Percentiles rank a stretch among this genome's conserved stretches.
Conservation (phyloP, 92 coral and sea anemone genomes). For the Meandrina meandrites region DNA sequence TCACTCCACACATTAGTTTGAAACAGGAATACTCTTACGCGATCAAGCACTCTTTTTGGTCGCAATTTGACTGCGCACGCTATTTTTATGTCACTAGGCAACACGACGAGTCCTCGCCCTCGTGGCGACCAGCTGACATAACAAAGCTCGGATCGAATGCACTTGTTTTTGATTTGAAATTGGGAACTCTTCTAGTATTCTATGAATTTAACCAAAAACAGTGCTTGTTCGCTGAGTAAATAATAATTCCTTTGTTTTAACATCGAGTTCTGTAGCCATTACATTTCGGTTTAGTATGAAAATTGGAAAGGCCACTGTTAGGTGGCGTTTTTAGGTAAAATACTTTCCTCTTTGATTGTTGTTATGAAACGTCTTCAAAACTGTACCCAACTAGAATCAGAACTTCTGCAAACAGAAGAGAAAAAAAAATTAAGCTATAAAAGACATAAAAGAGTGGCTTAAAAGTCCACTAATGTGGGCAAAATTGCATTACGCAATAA, state of each 20-base stretch:
- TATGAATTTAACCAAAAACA: not conserved
- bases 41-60: not conserved
- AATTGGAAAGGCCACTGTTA: not conserved
- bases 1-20: not conserved
- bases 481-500: too few species aligned
- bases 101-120: not conserved
- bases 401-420: constrained; percentile 43
- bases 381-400: constrained; percentile 77
- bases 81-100: not conserved
- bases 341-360: constrained; percentile 9
- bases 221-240: not conserved
- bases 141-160: too few species aligned
- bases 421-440: constrained; percentile 3
- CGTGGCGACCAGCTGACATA: not conserved
- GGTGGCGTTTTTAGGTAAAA: not conserved
- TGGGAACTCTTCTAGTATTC: not conserved
- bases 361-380: constrained; percentile 41
- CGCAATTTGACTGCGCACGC: not conserved
- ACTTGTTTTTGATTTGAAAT: not conserved
- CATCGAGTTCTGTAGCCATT: not conserved
- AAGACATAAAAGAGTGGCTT: too few species aligned
- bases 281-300: not conserved
- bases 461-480: too few species aligned
- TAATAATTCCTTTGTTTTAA: not conserved
- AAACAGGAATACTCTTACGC: not conserved